phyloP scores from a whole-genome alignment of 2,888 invertebrate species.

The Eudasyphora cyanicolor region DNA sequence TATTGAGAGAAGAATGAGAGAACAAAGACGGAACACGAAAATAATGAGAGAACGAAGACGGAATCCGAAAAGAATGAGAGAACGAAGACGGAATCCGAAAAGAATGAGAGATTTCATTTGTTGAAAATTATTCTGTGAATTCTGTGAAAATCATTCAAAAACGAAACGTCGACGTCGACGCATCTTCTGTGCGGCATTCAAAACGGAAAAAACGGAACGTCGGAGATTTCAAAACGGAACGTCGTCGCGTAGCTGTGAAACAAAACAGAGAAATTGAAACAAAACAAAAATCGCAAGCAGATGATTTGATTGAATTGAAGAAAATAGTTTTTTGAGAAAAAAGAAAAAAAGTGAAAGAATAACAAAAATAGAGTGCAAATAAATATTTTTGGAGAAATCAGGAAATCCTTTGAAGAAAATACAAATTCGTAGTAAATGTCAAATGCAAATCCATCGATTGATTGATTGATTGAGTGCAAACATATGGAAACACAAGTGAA shows the following conservation, averaged over 20 bases:
- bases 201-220: no score
- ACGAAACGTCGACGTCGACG: no score
- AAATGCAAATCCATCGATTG: no score
- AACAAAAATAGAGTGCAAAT: background rate
- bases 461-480: background rate
- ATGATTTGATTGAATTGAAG: background rate
- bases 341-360: background rate
- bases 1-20: no score
- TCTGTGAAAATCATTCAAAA: no score
- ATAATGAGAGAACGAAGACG: no score
- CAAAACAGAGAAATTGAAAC: slow-evolving; percentile 32
- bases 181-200: no score
- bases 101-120: no score
- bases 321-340: slow-evolving; percentile 16
- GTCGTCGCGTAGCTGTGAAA: background rate
- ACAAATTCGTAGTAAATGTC: background rate
- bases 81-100: no score
- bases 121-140: no score
- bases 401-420: slow-evolving; percentile 2
- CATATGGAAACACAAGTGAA: slow-evolving; percentile 12
- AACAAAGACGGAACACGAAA: no score
- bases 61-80: no score
- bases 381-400: slow-evolving; percentile 2
- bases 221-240: slow-evolving; percentile 2
- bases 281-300: slow-evolving; percentile 18